Percentiles rank a stretch among this genome's conserved stretches.
Evolutionary conservation across 2,888 invertebrate genomes (phyloP).

Genomic region (Polymixis flavicincta): DNA sequence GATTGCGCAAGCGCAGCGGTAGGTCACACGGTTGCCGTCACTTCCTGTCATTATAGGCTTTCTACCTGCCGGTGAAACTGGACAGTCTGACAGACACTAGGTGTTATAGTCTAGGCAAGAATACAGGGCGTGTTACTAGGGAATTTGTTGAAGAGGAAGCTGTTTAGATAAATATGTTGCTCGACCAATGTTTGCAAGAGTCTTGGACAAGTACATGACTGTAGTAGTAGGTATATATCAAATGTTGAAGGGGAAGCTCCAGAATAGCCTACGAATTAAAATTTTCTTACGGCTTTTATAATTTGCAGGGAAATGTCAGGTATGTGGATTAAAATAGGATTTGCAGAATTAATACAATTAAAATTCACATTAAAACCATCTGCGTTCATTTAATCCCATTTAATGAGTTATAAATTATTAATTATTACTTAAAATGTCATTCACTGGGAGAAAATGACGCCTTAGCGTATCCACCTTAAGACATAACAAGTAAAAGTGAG

Average conservation of each 20-base stretch:
- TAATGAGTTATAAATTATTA: no score
- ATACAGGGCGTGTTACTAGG: constrained; percentile 3
- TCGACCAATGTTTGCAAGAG: neutral
- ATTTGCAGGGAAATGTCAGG: no score
- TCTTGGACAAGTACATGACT: neutral
- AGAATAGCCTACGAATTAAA: no score
- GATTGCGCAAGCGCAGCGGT: constrained; percentile 60
- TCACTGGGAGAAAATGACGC: no score
- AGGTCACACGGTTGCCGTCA: constrained; percentile 61
- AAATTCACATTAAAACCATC: no score
- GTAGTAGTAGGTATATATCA: no score
- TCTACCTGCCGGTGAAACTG: constrained; percentile 56
- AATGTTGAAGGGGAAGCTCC: neutral
- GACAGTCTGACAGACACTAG: constrained; percentile 16
- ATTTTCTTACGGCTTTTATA: no score
- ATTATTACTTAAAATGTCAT: no score
- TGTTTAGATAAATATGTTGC: neutral
- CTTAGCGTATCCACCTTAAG: neutral
- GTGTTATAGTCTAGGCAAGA: constrained; percentile 11
- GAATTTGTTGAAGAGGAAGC: neutral
- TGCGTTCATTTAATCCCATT: no score
- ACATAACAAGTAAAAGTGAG: neutral
- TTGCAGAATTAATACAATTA: no score
- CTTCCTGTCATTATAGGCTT: constrained; percentile 63
- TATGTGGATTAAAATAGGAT: no score